Evolutionary conservation across 2,113 vertebrate species (phyloP), one percentile per base, ranked within the genome.

Genomic region (Melozone crissalis): DNA sequence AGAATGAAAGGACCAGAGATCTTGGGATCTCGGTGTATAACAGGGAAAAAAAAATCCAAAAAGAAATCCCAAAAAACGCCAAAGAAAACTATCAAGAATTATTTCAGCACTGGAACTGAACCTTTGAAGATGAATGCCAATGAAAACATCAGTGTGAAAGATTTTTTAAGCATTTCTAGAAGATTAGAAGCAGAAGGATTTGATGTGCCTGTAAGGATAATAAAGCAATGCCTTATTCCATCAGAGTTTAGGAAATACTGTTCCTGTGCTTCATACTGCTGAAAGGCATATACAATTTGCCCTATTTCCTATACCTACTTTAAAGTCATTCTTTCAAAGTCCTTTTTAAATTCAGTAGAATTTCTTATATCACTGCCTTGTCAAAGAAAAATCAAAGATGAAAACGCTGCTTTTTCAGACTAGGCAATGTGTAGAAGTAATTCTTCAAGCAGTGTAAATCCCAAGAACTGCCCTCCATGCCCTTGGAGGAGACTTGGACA

Each of bases 151-250:
- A 68, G 15, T 68, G 21, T 58, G 33, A 82, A 79, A 85, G 33
- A 65, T 55, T 86, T 91, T 77, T 76, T 30, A 87, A 63, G 39
- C 24, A 0, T 92, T 93, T 92, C 41, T 88, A 79, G 66, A 92
- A 90, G 75, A 90, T 76, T 76, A 95, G 79, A 93, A 91, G 43
- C 57, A 93, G 74, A 92, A 85, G 76, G 66, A 78, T 83, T 71
- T 90, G 79, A 75, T 92, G 37, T 69, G 67, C 62, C 67, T 85
- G 8, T 61, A 85, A 90, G 58, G 54, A 76, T 79, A 85, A 90
- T 57, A 87, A 90, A 90, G 69, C 11, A 58, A 49, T 55, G 52
- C 26, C 43, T 91, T 67, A 59, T 71, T 94, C 61, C 59, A 91
- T 23, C 47, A 85, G 66, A 63, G 18, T 47, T 66, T 55, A 93